Evolutionary conservation across 1,140 invertebrate genomes (phyloP), one percentile per base, ranked within the genome.

Genomic region (Philopotamus ludificatus): DNA sequence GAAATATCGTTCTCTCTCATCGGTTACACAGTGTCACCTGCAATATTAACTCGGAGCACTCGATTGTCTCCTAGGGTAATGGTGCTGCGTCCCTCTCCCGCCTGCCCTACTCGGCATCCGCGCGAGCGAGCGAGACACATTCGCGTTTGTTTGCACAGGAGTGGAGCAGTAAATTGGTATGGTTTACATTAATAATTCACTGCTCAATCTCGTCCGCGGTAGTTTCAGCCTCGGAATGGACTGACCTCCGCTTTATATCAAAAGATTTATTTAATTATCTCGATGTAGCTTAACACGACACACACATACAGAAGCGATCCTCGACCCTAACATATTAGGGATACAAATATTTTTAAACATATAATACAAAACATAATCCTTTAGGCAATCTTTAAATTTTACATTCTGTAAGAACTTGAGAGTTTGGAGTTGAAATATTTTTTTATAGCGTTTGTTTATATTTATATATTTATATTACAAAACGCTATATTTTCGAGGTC

Each of bases 51-150:
- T 53, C 26, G 53, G 10, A 22, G 26, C 28, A 41, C 53, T 57
- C 21, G 53, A 57, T 57, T 57, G 53, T 57, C 53, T 57, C 53
- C 53, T 39, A 57, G 41, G 53, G 53, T 57, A 57, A 57, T 57
- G 34, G 41, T 25, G 12, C 20, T 57, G n/a, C 26, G 16, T 57
- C 28, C 21, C 53, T n/a, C 28, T 57, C 53, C 8, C 15, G 8
- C 34, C n/a, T n/a, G 26, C 53, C 1, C 18, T 26, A 16, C 18
- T 57, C 28, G 26, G 7, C 9, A 8, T 7, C 26, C 16, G 1
- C 50, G 9, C 2, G 53, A 18, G 53, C 26, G 53, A 57, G n/a
- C 20, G 28, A 41, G 53, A 39, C 53, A 21, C 9, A 10, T 10
- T 15, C 22, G 26, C 1, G 53, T n/a, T n/a, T 41, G 28, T 57